These are phyloP conservation scores for Chironomus striatipennis DNA, from an alignment of 1,140 invertebrate species.

Conservation along the genomic window DNA sequence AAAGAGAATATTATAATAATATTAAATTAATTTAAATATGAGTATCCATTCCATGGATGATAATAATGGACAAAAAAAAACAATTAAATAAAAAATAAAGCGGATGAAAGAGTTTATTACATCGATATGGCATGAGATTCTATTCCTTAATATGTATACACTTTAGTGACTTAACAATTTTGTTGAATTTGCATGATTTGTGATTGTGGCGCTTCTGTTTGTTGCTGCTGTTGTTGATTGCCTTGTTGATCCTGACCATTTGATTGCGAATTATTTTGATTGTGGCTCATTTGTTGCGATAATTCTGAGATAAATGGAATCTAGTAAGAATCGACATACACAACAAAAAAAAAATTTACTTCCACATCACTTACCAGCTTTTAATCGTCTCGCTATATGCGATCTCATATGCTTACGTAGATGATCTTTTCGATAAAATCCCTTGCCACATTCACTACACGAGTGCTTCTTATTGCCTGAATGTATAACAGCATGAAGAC, in stretches of 20 bases:
- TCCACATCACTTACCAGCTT: neutral
- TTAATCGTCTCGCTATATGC: neutral
- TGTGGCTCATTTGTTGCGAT: constrained; percentile 50
- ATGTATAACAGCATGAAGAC: constrained; percentile 75
- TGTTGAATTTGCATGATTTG: constrained; percentile 9
- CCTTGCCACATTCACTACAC: constrained; percentile 78
- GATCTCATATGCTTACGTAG: constrained; percentile 38
- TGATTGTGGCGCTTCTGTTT: neutral
- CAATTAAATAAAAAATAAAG: too few species aligned
- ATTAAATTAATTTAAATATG: constrained; percentile 7
- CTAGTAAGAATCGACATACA: constrained; percentile 47
- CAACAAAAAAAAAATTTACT: constrained; percentile 27
- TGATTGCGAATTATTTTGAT: constrained; percentile 24
- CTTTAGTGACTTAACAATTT: too few species aligned
- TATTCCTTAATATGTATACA: too few species aligned
- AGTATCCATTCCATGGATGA: neutral
- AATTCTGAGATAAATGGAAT: constrained; percentile 72
- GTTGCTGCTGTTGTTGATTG: neutral
- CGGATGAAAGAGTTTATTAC: too few species aligned
- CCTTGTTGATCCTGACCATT: neutral
- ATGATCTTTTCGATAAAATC: constrained; percentile 67
- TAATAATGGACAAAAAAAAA: too few species aligned
- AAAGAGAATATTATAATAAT: neutral
- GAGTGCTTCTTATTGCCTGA: constrained; percentile 77
- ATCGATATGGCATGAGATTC: too few species aligned